A percentile compares a stretch with the other conserved stretches of the same genome.
Evolutionary conservation across 2,797 vertebrate species (phyloP).

Genomic region (Anolis apletophallus): DNA sequence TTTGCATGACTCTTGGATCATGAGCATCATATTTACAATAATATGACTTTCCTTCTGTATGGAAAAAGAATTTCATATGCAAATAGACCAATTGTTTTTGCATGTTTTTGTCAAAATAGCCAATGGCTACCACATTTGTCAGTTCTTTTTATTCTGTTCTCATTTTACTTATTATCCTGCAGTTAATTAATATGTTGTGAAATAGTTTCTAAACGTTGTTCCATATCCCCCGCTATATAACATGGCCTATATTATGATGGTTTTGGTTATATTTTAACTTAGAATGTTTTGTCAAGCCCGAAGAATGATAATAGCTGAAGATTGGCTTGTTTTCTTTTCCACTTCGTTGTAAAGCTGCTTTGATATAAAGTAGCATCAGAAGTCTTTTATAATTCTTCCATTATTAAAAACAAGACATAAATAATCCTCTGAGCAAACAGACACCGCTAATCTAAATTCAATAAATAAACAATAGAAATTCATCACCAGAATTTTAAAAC

Average conservation of each 20-base stretch:
- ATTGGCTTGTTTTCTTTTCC: conserved; percentile 26
- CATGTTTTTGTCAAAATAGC: not conserved
- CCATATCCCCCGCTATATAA: not conserved
- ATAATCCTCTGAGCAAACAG: conserved; percentile 9
- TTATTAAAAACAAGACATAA: conserved; percentile 36
- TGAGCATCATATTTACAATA: not conserved
- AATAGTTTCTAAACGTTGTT: not conserved
- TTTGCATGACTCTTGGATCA: not conserved
- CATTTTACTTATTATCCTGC: not conserved
- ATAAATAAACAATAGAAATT: conserved; percentile 40
- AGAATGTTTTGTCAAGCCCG: conserved; percentile 1
- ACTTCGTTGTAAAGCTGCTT: conserved; percentile 11
- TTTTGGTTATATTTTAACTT: conserved; percentile 18
- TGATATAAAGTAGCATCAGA: conserved; percentile 11
- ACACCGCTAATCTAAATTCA: conserved; percentile 20
- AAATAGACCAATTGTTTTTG: not conserved
- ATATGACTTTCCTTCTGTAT: not conserved
- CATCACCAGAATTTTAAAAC: conserved; percentile 31
- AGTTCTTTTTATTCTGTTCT: conserved; percentile 8
- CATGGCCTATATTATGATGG: not conserved
- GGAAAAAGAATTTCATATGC: not conserved
- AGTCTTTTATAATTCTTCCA: conserved; percentile 32
- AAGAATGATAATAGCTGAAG: conserved; percentile 1
- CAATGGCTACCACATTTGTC: not conserved
- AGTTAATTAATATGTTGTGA: not conserved